A percentile compares a stretch with the other conserved stretches of the same genome.
These are phyloP conservation scores for Tachycineta bicolor DNA, from an alignment of 2,113 vertebrate species.

Conservation along the genomic window DNA sequence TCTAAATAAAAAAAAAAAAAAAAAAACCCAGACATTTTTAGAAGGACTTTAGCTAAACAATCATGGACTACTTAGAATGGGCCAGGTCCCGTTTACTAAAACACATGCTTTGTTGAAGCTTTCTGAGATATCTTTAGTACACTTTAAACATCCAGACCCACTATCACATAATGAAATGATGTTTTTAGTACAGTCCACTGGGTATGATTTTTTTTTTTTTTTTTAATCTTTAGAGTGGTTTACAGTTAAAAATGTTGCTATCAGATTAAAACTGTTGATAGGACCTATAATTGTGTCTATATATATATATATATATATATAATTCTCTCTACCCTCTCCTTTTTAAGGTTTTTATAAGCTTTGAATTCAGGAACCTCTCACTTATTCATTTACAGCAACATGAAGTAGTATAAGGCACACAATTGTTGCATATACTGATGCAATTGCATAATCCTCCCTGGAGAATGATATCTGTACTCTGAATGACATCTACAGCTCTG, in stretches of 20 bases:
- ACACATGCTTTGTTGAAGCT: constrained; percentile 4
- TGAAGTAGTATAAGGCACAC: not conserved
- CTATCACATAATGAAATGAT: constrained; percentile 9
- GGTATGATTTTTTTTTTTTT: not conserved
- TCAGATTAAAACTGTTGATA: not conserved
- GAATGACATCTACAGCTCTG: not conserved
- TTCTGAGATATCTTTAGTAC: not conserved
- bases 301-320: too few species aligned
- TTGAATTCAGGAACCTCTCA: not conserved
- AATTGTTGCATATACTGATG: not conserved
- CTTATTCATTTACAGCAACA: not conserved
- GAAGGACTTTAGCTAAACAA: constrained; percentile 22
- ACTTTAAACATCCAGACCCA: constrained; percentile 6
- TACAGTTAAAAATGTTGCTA: not conserved
- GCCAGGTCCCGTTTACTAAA: constrained; percentile 33
- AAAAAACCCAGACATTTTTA: not conserved
- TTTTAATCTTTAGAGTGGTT: not conserved
- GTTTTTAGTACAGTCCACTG: constrained; percentile 26
- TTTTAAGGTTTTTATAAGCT: not conserved
- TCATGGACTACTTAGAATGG: not conserved
- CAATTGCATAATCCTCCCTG: not conserved
- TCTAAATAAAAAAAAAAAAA: constrained; percentile 10
- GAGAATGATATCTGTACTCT: not conserved
- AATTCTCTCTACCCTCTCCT: not conserved
- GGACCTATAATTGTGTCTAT: not conserved